These are phyloP conservation scores for Chymomyza amoena DNA, from an alignment of 2,888 invertebrate species.

Conservation along the genomic window DNA sequence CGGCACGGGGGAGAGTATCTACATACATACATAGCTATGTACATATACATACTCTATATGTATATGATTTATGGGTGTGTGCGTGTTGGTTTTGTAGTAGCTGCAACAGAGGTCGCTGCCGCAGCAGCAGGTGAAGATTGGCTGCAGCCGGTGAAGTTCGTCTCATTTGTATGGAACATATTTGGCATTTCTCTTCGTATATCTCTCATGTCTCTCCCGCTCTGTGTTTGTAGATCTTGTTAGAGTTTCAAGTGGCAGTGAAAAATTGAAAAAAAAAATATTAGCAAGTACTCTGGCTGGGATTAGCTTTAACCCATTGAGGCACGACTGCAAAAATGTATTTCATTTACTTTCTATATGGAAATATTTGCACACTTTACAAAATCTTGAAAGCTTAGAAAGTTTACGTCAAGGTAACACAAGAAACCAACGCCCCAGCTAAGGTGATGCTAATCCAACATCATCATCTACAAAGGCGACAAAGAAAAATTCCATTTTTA, in stretches of 20 bases:
- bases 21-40: not conserved
- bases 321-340: constrained; percentile 29
- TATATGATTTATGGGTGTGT: not conserved
- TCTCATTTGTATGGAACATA: not conserved
- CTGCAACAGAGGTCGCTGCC: not conserved
- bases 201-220: not conserved
- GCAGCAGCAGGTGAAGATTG: not conserved
- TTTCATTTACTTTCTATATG: constrained; percentile 47
- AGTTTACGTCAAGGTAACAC: constrained; percentile 27
- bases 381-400: constrained; percentile 26
- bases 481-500: not conserved
- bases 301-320: not conserved
- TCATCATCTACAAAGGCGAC: not conserved
- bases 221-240: constrained; percentile 10
- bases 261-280: constrained; percentile 9
- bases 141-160: not conserved
- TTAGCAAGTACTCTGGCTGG: constrained; percentile 34
- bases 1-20: not conserved
- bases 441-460: not conserved
- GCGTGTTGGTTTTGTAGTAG: not conserved
- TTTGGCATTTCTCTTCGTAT: not conserved
- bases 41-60: not conserved
- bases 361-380: constrained; percentile 32
- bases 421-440: constrained; percentile 9
- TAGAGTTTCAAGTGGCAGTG: not conserved